Evolutionary conservation across 2,888 invertebrate species (phyloP), one percentile per base, ranked within the genome.

Genomic region (Cataglyphis albicans): DNA sequence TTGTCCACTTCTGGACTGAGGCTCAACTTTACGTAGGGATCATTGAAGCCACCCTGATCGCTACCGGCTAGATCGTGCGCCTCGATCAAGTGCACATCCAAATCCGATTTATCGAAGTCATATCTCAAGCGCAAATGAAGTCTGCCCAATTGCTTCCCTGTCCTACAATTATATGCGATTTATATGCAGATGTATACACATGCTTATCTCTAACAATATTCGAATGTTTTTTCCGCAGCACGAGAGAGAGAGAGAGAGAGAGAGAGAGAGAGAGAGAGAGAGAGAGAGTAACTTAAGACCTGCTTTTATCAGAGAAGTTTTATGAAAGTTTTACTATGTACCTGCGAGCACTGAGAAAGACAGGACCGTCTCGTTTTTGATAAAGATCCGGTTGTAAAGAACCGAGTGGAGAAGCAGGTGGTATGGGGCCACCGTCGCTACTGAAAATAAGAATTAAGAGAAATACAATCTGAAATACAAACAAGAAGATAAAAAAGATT

Each of bases 41-140:
- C 98, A 92, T 97, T 97, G 95, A 98, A 98, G 25, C 98, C 98
- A 1, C 98, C 98, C 72, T 97, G 97, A 90, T 98, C 98, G 93
- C 97, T 97, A 72, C 97, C 97, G 1, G 97, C 97, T 35, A 98
- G 95, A 94, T 98, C 97, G 94, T 98, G 98, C 18, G 98, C 98
- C 97, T 98, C 98, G 95, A 98, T 98, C 88, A 98, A 95, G 95
- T 98, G 98, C n/a, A 98, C 97, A 88, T 98, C 97, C 89, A 98
- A 95, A 94, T 98, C 98, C 21, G 98, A 98, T 87, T 98, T 96
- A 94, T 98, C 97, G 92, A 98, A 98, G 95, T 98, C 98, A 93
- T 98, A 98, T 92, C 97, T 98, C 81, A 98, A 95, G 78, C 98
- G 96, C 90, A 98, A 96, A 93, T 98, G 98, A 87, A 98, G 96